Base-by-base conservation (phyloP, 1,140 invertebrate genomes). In the Agrypnia vestita region DNA sequence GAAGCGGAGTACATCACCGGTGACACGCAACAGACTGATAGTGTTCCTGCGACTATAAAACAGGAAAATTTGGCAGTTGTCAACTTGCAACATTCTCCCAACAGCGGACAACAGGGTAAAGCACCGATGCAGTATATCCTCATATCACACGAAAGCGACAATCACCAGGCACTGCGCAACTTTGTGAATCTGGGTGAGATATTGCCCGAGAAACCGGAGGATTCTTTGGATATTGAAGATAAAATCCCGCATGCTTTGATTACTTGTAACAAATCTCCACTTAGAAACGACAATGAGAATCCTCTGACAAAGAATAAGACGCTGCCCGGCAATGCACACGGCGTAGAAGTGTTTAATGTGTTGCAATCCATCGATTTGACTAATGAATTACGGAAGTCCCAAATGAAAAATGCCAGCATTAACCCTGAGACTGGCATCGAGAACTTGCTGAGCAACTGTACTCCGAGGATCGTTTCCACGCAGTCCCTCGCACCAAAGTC, bases 281-380 rank as follows among this genome's bases (percentile, higher is more conserved):
- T 25, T 3, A 49, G 25, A 35, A 15, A 64, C n/a, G 9, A 44
- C 6, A 25, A 8, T 43, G 9, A 67, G 44, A 67, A 47, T 15
- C 1, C n/a, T 6, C 13, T 0, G 12, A 6, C 0, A n/a, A 43
- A 21, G 19, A 13, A 17, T 0, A 9, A 13, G 35, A 3, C 13
- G 7, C 4, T 43, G 13, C n/a, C n/a, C 62, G 17, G 17, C 35
- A n/a, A 19, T 10, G 10, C 55, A 64, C 19, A 44, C 25, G 35
- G 13, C 0, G 67, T 71, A 8, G 47, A 71, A 51, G 67, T 71
- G 15, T 71, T 49, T 19, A 71, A 71, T 7, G 67, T 71, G 3
- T 49, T 71, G 67, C 67, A 71, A 44, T 71, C 67, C 8, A 71
- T 71, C 17, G 47, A 71, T 25, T 25, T 71, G 47, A 53, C 47